Evolutionary conservation across 2,113 vertebrate species (phyloP), one percentile per base, ranked within the genome.

Genomic region (Pseudopipra pipra): DNA sequence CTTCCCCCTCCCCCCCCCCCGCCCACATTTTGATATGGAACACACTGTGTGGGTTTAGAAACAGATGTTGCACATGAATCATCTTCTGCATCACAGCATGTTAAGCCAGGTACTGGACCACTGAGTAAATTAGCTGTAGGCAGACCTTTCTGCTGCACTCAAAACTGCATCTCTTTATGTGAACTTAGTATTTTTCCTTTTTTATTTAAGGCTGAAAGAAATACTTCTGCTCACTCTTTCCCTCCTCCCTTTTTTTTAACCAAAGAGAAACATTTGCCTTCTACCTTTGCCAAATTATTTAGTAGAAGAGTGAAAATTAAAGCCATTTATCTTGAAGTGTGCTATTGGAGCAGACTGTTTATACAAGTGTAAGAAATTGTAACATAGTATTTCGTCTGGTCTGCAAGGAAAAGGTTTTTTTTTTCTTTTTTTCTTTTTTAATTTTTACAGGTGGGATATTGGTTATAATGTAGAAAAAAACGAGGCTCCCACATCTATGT

Each of bases 351-450:
- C 89, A 94, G 95, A 95, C 89, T 98, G 95, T 97, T 98, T 96
- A 97, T 97, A 97, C 86, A 97, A 97, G 92, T 95, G 95, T 95
- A 97, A 97, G 90, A 97, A 97, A 98, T 97, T 96, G 94, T 97
- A 95, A 56, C 37, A 14, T 63, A 89, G 86, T 93, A 90, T 97
- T 97, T 96, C 92, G 91, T 97, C 92, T 97, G 74, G 88, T 97
- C 85, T 94, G 47, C 59, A 74, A 94, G 93, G 66, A 89, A 94
- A 96, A 89, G 52, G 51, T 89, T 94, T 85, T 86, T 41, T 73
- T 86, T 96, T 81, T 72, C 46, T 54, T 82, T 78, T 54, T 54
- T 84, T n/a, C 46, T 51, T 65, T 66, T 90, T 78, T 24, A 44
- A 52, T 87, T 80, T 90, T 70, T 92, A 76, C 67, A 35, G 62